Evolutionary conservation across 2,113 vertebrate genomes (phyloP).

Genomic region (Sinocyclocheilus anophthalmus): DNA sequence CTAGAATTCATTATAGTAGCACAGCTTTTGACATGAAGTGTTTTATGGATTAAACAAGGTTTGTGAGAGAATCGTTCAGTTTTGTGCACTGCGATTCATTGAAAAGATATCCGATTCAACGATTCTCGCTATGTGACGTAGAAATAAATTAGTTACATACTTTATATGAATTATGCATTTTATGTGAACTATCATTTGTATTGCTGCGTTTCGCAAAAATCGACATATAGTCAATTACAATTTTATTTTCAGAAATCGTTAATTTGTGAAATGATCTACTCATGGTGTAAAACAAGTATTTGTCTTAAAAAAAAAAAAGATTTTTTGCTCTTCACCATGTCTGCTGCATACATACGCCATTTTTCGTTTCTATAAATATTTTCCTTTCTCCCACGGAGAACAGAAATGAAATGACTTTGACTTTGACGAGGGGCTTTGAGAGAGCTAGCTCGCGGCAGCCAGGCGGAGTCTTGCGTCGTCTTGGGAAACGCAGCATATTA

Average conservation of each 20-base stretch:
- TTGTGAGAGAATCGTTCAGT: not conserved
- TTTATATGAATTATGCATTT: not conserved
- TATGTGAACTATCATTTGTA: not conserved
- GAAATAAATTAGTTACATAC: not conserved
- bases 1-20: too few relatives aligned
- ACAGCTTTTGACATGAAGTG: too few relatives aligned
- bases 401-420: not conserved
- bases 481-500: not conserved
- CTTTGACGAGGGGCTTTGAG: slow-evolving; percentile 1
- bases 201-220: not conserved
- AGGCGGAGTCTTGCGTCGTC: slow-evolving; percentile 7
- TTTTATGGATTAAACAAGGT: too few relatives aligned
- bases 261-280: not conserved
- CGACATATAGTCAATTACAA: not conserved
- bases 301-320: not conserved
- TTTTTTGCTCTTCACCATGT: not conserved
- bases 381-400: not conserved
- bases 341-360: too few relatives aligned
- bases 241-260: not conserved
- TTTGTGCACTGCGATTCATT: not conserved
- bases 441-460: not conserved
- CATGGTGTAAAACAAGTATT: not conserved
- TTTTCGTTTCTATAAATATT: not conserved
- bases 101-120: not conserved
- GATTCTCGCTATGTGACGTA: not conserved